Evolutionary conservation across 2,797 vertebrate species (phyloP).

Genomic region (Micrastur ruficollis): DNA sequence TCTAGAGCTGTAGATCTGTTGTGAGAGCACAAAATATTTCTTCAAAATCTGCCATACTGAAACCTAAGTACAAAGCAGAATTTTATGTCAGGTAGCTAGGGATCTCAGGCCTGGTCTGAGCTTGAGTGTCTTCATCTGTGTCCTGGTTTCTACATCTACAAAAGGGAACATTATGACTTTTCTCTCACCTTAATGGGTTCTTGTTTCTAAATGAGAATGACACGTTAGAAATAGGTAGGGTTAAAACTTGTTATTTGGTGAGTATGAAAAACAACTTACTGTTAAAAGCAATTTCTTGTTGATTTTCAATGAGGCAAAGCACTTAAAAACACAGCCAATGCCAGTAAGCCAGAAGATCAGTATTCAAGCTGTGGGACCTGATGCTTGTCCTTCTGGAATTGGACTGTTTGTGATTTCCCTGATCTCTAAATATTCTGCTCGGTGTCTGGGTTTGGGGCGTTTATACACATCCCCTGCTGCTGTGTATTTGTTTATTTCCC

Average conservation of each 20-base stretch:
- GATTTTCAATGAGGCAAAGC: neutral
- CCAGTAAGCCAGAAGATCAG: neutral
- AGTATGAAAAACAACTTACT: neutral
- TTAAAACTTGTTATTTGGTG: neutral
- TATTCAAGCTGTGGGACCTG: slow-evolving; percentile 47
- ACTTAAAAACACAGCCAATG: neutral
- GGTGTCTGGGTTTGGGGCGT: neutral
- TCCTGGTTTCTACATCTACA: neutral
- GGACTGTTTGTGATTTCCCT: neutral
- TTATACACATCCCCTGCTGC: neutral
- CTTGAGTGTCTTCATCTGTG: neutral
- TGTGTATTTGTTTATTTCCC: neutral
- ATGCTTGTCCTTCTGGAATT: slow-evolving; percentile 42
- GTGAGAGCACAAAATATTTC: neutral
- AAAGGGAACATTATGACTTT: neutral
- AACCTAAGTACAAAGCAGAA: neutral
- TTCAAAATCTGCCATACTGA: neutral
- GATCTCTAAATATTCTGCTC: slow-evolving; percentile 6
- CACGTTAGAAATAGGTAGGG: neutral
- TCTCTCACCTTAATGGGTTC: neutral
- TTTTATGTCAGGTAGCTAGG: neutral
- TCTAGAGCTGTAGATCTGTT: neutral
- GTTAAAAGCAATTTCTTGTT: neutral
- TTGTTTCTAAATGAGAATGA: neutral
- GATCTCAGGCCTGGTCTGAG: neutral